Evolutionary conservation across 1,140 invertebrate species (phyloP).

Genomic region (Radopholus similis): DNA sequence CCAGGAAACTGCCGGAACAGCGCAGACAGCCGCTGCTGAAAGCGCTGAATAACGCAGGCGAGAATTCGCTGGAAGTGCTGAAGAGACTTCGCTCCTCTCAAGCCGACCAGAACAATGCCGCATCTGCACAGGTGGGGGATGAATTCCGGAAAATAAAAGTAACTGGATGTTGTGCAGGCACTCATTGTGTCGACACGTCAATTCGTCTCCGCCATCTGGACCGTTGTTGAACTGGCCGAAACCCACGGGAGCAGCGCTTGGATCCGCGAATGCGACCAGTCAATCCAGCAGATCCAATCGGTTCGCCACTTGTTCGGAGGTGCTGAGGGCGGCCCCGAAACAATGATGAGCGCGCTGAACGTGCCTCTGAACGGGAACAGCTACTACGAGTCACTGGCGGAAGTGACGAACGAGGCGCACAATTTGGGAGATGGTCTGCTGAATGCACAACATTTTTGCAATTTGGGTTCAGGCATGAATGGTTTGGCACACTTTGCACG

Average conservation of each 20-base stretch:
- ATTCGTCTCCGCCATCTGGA: slow-evolving; percentile 71
- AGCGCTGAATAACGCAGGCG: slow-evolving; percentile 75
- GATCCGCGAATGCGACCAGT: slow-evolving; percentile 92
- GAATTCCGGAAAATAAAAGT: background rate
- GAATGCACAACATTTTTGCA: too few species aligned
- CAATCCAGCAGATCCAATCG: slow-evolving; percentile 82
- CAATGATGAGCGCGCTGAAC: slow-evolving; percentile 72
- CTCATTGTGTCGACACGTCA: slow-evolving; percentile 61
- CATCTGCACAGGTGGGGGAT: background rate
- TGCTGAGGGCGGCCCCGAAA: slow-evolving; percentile 67
- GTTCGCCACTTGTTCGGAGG: slow-evolving; percentile 74
- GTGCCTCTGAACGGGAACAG: slow-evolving; percentile 81
- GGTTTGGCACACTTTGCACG: slow-evolving; percentile 89
- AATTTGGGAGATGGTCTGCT: slow-evolving; percentile 69
- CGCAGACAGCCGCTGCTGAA: slow-evolving; percentile 21
- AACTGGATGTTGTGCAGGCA: background rate
- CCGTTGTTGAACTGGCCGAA: slow-evolving; percentile 53
- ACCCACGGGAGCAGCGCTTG: slow-evolving; percentile 68
- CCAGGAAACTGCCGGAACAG: background rate
- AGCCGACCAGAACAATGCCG: slow-evolving; percentile 65
- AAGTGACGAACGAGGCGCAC: slow-evolving; percentile 86
- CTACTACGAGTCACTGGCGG: slow-evolving; percentile 89
- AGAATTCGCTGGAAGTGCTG: slow-evolving; percentile 80
- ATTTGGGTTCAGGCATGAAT: slow-evolving; percentile 69
- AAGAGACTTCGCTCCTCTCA: slow-evolving; percentile 80